Percentiles rank a stretch among this genome's conserved stretches.
phyloP scores from a whole-genome alignment of 1,140 invertebrate genomes.

The Cydia amplana region DNA sequence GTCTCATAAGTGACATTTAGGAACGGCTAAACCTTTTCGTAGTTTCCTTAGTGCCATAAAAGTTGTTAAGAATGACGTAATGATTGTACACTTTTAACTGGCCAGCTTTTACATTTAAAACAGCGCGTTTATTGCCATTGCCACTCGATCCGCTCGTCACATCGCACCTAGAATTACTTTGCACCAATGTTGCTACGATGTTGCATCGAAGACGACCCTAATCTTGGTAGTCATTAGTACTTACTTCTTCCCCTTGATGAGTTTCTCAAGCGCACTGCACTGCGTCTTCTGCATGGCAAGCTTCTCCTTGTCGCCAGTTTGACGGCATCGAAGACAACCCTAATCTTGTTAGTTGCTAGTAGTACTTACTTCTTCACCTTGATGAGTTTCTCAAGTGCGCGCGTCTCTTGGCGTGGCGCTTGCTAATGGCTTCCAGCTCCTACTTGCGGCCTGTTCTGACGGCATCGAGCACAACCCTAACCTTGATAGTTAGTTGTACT shows the following conservation, averaged over 20 bases:
- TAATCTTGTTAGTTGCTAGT: constrained; percentile 93
- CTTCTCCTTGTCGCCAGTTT: constrained; percentile 87
- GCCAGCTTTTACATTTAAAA: too few species aligned
- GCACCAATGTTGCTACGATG: too few species aligned
- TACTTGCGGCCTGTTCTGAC: constrained; percentile 86
- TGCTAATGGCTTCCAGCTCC: constrained; percentile 92
- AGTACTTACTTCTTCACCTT: constrained; percentile 92
- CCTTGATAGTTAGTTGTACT: constrained; percentile 94
- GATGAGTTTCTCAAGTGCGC: constrained; percentile 96
- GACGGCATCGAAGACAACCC: constrained; percentile 63
- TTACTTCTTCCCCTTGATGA: constrained; percentile 95
- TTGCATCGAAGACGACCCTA: constrained; percentile 56
- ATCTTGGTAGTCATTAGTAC: constrained; percentile 87
- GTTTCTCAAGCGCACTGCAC: constrained; percentile 96
- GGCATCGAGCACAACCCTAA: constrained; percentile 71
- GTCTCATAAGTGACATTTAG: too few species aligned
- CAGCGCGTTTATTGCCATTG: too few species aligned
- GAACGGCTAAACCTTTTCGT: too few species aligned
- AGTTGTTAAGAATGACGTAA: too few species aligned
- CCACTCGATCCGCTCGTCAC: too few species aligned
- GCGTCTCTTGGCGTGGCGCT: constrained; percentile 97
- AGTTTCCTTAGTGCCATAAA: too few species aligned
- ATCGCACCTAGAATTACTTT: too few species aligned
- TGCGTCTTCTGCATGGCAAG: constrained; percentile 95
- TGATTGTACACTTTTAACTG: too few species aligned